A percentile compares a stretch with the other conserved stretches of the same genome.
Conservation (phyloP, 2,113 vertebrate genomes). For the Macaca mulatta region DNA sequence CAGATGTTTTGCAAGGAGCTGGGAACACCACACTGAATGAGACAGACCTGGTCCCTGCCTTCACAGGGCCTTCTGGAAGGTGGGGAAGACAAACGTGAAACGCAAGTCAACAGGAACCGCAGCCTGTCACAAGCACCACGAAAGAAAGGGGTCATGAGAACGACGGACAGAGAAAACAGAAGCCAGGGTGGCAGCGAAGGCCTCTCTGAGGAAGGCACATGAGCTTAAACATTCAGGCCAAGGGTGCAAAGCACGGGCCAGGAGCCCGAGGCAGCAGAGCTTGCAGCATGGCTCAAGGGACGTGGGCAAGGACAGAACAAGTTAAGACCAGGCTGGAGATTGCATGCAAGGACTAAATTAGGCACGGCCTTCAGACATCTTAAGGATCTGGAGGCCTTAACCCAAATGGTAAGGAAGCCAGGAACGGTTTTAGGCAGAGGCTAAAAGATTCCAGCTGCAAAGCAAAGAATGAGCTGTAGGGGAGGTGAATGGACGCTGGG, state of each 20-base stretch:
- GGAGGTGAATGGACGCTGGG: not conserved
- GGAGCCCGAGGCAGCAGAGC: not conserved
- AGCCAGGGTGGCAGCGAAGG: rapidly evolving
- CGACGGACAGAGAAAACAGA: rapidly evolving
- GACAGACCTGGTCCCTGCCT: not conserved
- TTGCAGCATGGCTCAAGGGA: not conserved
- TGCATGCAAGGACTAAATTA: rapidly evolving
- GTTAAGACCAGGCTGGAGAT: rapidly evolving
- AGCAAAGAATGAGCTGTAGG: not conserved
- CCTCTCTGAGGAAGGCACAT: not conserved
- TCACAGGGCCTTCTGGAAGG: not conserved
- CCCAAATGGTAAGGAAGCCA: too few species aligned
- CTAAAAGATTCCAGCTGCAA: not conserved
- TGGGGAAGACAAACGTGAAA: not conserved
- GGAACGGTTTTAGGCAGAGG: not conserved
- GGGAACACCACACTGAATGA: not conserved
- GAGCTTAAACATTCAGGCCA: not conserved
- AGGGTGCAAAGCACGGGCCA: not conserved
- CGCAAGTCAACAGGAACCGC: rapidly evolving
- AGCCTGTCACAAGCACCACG: rapidly evolving
- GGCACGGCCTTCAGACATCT: rapidly evolving
- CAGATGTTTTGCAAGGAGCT: not conserved
- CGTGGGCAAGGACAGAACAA: too few species aligned
- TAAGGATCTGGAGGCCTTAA: not conserved
- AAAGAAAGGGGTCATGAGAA: rapidly evolving